Evolutionary conservation across 2,113 vertebrate species (phyloP).

Genomic region (Propithecus coquereli): DNA sequence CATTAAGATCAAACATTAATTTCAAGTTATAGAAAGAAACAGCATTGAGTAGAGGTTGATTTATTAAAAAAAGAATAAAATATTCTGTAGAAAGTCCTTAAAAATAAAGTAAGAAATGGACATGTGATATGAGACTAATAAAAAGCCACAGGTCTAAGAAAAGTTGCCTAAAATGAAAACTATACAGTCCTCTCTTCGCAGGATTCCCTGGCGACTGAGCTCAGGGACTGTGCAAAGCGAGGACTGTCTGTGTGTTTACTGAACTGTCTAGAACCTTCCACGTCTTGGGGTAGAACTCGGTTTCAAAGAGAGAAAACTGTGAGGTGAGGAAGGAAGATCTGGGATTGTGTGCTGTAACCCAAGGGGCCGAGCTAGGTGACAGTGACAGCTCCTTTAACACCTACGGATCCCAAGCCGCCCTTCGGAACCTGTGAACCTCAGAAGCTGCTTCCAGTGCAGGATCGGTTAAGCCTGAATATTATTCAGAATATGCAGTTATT

Average conservation of each 20-base stretch:
- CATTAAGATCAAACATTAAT: neutral
- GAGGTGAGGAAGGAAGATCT: neutral
- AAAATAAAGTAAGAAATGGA: neutral
- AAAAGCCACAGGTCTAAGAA: neutral
- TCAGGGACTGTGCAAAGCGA: fast-evolving
- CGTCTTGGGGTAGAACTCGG: neutral
- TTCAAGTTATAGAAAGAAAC: neutral
- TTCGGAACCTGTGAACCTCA: neutral
- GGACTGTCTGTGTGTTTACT: neutral
- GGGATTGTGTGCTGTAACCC: neutral
- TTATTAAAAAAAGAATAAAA: neutral
- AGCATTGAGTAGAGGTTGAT: neutral
- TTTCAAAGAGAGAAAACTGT: neutral
- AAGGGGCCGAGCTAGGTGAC: neutral
- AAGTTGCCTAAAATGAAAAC: neutral
- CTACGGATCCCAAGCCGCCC: neutral
- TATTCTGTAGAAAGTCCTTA: neutral
- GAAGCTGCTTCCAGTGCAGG: neutral
- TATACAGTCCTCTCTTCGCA: neutral
- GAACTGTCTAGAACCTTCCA: neutral
- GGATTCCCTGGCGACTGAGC: fast-evolving
- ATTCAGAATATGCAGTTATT: neutral
- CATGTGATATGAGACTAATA: neutral
- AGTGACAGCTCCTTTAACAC: neutral
- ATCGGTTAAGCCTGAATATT: neutral